phyloP scores from a whole-genome alignment of 2,888 invertebrate species.

The Rotaria magnacalcarata region DNA sequence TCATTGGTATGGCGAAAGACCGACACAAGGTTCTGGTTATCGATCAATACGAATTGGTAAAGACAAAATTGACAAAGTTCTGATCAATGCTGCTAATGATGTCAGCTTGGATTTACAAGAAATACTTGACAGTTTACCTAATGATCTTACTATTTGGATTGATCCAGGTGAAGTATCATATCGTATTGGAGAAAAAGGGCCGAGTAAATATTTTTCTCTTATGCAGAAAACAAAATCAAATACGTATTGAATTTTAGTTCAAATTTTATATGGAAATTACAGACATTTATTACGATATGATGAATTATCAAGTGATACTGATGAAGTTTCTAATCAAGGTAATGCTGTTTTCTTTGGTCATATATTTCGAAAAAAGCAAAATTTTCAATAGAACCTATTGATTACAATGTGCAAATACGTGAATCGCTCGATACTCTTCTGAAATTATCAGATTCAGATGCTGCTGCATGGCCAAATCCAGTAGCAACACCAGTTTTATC shows the following conservation, averaged over 20 bases:
- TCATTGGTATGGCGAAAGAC: constrained; percentile 95
- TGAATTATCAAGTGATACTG: constrained; percentile 21
- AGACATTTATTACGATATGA: not conserved
- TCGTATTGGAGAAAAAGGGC: constrained; percentile 89
- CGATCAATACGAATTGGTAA: constrained; percentile 88
- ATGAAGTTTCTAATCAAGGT: not conserved
- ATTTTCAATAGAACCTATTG: not conserved
- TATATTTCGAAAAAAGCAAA: too few species aligned
- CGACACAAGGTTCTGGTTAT: constrained; percentile 89
- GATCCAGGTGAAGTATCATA: constrained; percentile 88
- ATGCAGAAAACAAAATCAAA: constrained; percentile 61
- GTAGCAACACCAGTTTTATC: constrained; percentile 23
- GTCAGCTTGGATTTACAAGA: constrained; percentile 87
- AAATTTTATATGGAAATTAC: constrained; percentile 8
- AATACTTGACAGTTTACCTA: constrained; percentile 84
- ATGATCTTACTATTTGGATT: constrained; percentile 91
- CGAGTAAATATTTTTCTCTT: constrained; percentile 62
- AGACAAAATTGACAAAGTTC: constrained; percentile 78
- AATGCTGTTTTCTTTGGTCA: too few species aligned
- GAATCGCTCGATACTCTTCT: constrained; percentile 68
- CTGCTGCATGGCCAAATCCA: not conserved
- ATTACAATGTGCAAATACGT: constrained; percentile 84
- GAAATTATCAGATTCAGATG: not conserved
- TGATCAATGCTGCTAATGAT: constrained; percentile 81
- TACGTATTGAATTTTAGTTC: not conserved